Evolutionary conservation across 1,140 invertebrate genomes (phyloP).

Genomic region (Hyles euphorbiae): DNA sequence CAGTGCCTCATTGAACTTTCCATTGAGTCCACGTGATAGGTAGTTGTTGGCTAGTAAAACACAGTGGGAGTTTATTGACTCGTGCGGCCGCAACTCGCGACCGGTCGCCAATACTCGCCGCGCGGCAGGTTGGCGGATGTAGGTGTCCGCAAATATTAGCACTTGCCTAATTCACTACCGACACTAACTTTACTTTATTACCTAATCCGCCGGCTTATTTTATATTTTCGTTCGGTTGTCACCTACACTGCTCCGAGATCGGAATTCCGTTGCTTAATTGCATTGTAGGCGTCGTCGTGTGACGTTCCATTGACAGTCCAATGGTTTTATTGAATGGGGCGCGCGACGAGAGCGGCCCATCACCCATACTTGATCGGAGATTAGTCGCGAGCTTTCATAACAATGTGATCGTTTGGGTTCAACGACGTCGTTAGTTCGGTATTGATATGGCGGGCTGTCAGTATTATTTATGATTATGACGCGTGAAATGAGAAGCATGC

Average conservation of each 20-base stretch:
- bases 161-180: constrained; percentile 56
- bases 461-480: constrained; percentile 43
- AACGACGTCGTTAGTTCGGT: constrained; percentile 26
- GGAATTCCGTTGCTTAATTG: constrained; percentile 27
- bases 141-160: constrained; percentile 70
- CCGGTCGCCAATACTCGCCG: constrained; percentile 19
- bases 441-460: constrained; percentile 24
- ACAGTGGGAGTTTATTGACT: constrained; percentile 55
- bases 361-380: constrained; percentile 17
- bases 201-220: constrained; percentile 36
- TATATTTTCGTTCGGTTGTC: constrained; percentile 27
- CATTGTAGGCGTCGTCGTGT: constrained; percentile 23
- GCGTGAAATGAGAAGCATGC: constrained; percentile 22
- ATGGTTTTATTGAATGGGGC: constrained; percentile 21
- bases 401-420: constrained; percentile 31
- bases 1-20: constrained; percentile 19
- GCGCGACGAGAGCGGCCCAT: constrained; percentile 21
- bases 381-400: constrained; percentile 21
- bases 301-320: constrained; percentile 20
- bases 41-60: constrained; percentile 22
- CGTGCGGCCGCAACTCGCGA: constrained; percentile 16
- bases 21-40: constrained; percentile 19
- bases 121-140: constrained; percentile 59
- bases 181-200: constrained; percentile 53
- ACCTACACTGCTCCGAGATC: constrained; percentile 23